phyloP scores from a whole-genome alignment of 2,113 vertebrate species.

The Brachypteracias leptosomus region DNA sequence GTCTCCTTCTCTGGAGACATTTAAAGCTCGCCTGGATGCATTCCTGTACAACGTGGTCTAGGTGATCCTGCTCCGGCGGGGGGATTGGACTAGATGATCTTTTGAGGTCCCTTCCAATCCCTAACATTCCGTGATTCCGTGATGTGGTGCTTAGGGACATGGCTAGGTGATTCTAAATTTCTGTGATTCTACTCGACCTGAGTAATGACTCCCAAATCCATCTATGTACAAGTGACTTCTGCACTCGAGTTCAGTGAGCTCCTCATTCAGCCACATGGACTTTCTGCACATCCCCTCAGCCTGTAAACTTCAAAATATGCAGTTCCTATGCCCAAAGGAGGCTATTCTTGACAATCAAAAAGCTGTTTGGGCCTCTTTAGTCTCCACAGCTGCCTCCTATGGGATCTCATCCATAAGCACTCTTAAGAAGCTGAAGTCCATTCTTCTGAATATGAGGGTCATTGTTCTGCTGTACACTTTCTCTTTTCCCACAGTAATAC shows the following conservation, averaged over 20 bases:
- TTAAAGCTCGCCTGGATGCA: too few relatives aligned
- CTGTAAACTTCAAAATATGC: neutral
- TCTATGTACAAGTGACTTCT: neutral
- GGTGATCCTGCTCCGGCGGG: too few relatives aligned
- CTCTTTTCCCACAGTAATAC: neutral
- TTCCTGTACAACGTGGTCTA: too few relatives aligned
- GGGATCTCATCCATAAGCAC: neutral
- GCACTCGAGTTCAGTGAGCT: neutral
- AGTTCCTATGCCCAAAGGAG: neutral
- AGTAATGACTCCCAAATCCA: neutral
- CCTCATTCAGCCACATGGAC: neutral
- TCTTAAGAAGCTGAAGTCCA: neutral
- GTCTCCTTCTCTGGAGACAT: too few relatives aligned
- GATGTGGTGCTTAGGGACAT: too few relatives aligned
- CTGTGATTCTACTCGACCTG: too few relatives aligned
- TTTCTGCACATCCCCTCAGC: neutral
- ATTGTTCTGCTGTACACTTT: neutral
- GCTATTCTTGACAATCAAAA: neutral
- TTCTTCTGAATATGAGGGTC: neutral
- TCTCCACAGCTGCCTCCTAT: neutral
- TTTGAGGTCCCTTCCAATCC: too few relatives aligned
- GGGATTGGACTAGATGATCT: too few relatives aligned
- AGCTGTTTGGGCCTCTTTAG: neutral
- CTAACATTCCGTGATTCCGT: too few relatives aligned
- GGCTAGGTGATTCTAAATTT: too few relatives aligned